Percentiles rank a stretch among this genome's conserved stretches.
Evolutionary conservation across 2,113 vertebrate genomes (phyloP).

Genomic region (Crotophaga sulcirostris): DNA sequence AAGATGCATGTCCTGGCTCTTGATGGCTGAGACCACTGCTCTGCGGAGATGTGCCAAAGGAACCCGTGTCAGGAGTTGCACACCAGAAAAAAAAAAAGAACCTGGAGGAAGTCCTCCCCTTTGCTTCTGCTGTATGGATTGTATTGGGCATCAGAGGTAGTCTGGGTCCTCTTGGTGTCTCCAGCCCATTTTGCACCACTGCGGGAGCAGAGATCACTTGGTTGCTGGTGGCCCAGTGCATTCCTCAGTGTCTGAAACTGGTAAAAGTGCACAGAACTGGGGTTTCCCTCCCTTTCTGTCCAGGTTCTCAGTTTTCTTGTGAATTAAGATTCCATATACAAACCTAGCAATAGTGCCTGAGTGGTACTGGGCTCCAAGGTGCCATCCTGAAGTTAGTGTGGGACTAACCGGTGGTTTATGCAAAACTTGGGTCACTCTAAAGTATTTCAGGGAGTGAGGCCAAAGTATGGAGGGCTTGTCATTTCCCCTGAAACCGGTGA

Average conservation of each 20-base stretch:
- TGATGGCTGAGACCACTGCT: not conserved
- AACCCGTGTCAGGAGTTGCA: not conserved
- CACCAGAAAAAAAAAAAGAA: not conserved
- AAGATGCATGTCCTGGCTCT: not conserved
- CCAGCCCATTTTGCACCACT: not conserved
- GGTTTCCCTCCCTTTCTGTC: not conserved
- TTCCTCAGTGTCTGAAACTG: not conserved
- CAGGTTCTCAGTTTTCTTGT: not conserved
- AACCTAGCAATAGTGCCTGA: not conserved
- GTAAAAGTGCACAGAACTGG: not conserved
- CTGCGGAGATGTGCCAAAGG: not conserved
- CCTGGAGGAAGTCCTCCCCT: not conserved
- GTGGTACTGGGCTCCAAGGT: not conserved
- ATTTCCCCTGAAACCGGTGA: not conserved
- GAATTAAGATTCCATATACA: not conserved
- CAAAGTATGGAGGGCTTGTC: not conserved
- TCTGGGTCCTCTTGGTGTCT: not conserved
- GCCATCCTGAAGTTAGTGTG: not conserved
- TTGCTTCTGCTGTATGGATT: not conserved
- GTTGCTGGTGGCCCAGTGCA: not conserved
- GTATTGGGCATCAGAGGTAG: not conserved
- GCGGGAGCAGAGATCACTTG: not conserved
- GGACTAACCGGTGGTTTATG: not conserved
- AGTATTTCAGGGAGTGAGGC: not conserved
- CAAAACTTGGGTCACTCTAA: not conserved